Base-by-base conservation (phyloP, 2,113 vertebrate species). In the Lepisosteus oculatus region DNA sequence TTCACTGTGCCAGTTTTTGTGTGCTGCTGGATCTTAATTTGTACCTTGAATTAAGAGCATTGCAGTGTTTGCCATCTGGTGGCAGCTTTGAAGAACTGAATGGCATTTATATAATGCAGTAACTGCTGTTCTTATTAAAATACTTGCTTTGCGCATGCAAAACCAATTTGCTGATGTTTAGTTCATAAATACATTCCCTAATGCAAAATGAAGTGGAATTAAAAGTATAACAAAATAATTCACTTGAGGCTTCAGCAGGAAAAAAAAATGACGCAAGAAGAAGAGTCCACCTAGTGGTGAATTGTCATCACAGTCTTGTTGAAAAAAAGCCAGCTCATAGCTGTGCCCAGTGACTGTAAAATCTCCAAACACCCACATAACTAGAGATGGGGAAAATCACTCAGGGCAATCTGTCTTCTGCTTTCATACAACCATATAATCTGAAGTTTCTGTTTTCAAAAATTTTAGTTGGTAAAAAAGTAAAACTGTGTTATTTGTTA, bases 251-350 rank as follows among this genome's bases (percentile, higher is more conserved):
- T 64, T 63, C 42, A n/a, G 11, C 43, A 74, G 17, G 29, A 68
- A 43, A 56, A 44, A 81, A 74, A 45, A 55, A n/a, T 63, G 78
- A 51, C 5, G 9, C 9, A 9, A 51, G 72, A 43, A 61, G 65
- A 61, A 17, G 68, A n/a, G 72, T 54, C 80, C 80, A 77, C 69
- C 80, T 76, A 76, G 82, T 80, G 82, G 77, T 61, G 51, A 59
- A 61, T 61, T 3, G 2, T 55, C 9, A 51, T 5, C 47, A 15
- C 14, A 4, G 57, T n/a, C n/a, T 3, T 2, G 14, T 13, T n/a
- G n/a, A n/a, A n/a, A 13, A 59, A 13, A n/a, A 6, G 13, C 7
- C 11, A 5, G 13, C 7, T 11, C 13, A 13, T 59, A 13, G 12
- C 57, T 59, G 13, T 59, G 57, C 5, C 9, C 47, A 51, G 47